phyloP scores from a whole-genome alignment of 1,140 invertebrate species.

The Drosophila sturtevanti region DNA sequence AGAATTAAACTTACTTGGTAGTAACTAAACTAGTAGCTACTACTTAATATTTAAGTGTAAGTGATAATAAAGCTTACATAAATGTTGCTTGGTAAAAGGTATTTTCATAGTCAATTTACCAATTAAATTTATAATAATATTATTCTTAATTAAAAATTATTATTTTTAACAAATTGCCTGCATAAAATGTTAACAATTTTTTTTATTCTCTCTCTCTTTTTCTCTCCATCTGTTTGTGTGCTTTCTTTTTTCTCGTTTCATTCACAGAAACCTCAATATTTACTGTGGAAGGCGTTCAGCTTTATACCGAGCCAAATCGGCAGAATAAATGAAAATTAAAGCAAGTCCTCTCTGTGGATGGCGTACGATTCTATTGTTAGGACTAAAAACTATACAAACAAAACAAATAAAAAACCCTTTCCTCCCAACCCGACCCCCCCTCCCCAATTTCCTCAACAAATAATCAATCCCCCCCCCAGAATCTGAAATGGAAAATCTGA shows the following conservation, averaged over 20 bases:
- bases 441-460: slow-evolving; percentile 37
- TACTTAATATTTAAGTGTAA: too few species aligned
- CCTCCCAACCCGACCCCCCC: slow-evolving; percentile 28
- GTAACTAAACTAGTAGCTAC: too few species aligned
- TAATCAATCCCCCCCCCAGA: background rate
- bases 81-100: background rate
- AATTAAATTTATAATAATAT: slow-evolving; percentile 31
- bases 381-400: slow-evolving; percentile 20
- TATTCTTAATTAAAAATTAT: slow-evolving; percentile 16
- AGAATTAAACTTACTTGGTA: too few species aligned
- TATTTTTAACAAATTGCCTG: slow-evolving; percentile 28
- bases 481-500: background rate
- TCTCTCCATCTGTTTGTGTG: background rate
- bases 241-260: background rate
- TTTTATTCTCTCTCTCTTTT: background rate
- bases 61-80: too few species aligned
- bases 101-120: background rate
- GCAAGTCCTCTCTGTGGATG: slow-evolving; percentile 82
- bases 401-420: background rate
- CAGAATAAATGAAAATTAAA: slow-evolving; percentile 84
- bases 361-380: slow-evolving; percentile 83
- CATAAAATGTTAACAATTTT: background rate
- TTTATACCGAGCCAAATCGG: slow-evolving; percentile 87
- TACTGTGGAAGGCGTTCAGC: slow-evolving; percentile 92
- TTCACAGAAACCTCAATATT: slow-evolving; percentile 95